A percentile compares a stretch with the other conserved stretches of the same genome.
phyloP scores from a whole-genome alignment of 2,888 invertebrate species.

The Pandemis cinnamomeana region DNA sequence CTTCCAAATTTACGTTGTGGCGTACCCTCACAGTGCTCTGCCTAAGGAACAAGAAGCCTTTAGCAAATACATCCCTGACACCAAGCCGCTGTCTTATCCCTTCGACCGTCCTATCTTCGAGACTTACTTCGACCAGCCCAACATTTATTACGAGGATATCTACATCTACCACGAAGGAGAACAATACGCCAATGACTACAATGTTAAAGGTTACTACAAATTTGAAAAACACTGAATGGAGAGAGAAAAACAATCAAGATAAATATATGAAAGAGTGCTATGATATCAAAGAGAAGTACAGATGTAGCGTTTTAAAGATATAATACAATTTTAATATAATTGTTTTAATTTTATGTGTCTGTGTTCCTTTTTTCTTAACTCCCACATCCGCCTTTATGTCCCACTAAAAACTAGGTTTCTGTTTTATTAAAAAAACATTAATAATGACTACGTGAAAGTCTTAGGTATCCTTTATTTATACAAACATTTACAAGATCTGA shows the following conservation, averaged over 20 bases:
- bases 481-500: too few relatives aligned
- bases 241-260: not conserved
- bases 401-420: too few relatives aligned
- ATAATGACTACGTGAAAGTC: too few relatives aligned
- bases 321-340: not conserved
- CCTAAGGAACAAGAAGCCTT: conserved; percentile 63
- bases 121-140: conserved; percentile 80
- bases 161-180: conserved; percentile 79
- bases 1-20: conserved; percentile 86
- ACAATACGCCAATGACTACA: conserved; percentile 60
- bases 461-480: too few relatives aligned
- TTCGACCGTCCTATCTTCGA: conserved; percentile 81
- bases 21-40: conserved; percentile 80
- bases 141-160: conserved; percentile 86
- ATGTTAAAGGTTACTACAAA: conserved; percentile 43
- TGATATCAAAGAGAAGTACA: not conserved
- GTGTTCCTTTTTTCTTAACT: too few relatives aligned
- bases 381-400: too few relatives aligned
- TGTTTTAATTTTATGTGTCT: not conserved
- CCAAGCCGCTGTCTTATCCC: conserved; percentile 84
- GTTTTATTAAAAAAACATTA: too few relatives aligned
- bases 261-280: not conserved
- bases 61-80: conserved; percentile 69
- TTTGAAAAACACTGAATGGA: conserved; percentile 30
- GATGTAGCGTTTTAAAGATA: not conserved